Conservation (phyloP, 2,113 vertebrate species). For the Lagenorhynchus albirostris region DNA sequence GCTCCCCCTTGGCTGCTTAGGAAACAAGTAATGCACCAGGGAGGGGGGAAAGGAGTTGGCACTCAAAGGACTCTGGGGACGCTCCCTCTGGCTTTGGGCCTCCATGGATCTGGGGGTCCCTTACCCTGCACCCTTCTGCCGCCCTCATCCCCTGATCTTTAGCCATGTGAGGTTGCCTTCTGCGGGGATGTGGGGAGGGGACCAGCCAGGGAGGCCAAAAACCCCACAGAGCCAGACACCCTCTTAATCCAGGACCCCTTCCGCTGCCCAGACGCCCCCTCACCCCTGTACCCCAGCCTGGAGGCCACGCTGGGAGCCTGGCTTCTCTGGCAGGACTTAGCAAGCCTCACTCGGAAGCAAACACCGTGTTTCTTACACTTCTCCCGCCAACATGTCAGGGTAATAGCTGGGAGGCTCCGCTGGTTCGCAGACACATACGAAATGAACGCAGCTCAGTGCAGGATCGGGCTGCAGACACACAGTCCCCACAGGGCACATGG, state of each 20-base stretch:
- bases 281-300: no score
- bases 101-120: background rate
- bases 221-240: background rate
- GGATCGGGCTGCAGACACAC: background rate
- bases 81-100: background rate
- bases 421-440: background rate
- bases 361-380: background rate
- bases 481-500: background rate
- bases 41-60: background rate
- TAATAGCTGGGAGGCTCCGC: background rate
- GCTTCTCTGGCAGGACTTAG: background rate
- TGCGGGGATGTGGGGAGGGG: background rate
- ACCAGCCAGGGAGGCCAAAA: background rate
- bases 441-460: background rate
- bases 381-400: background rate
- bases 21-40: background rate
- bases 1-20: no score
- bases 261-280: background rate
- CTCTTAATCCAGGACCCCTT: background rate
- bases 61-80: background rate
- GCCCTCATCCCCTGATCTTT: background rate
- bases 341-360: background rate
- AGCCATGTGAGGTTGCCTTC: background rate
- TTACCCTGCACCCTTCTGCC: background rate
- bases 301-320: background rate